A percentile compares a stretch with the other conserved stretches of the same genome.
These are phyloP conservation scores for Limanda limanda DNA, from an alignment of 2,113 vertebrate species.

Conservation along the genomic window DNA sequence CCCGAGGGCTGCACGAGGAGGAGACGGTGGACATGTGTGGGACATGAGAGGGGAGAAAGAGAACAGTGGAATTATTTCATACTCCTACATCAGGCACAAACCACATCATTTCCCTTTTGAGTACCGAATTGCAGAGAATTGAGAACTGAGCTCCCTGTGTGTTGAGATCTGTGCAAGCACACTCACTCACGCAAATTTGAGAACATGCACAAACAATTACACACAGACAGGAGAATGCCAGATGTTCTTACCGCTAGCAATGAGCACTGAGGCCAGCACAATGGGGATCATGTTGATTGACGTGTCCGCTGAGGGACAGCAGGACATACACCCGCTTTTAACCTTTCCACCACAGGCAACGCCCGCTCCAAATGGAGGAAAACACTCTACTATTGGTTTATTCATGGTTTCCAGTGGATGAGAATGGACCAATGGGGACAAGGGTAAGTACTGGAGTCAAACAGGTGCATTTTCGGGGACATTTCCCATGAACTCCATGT, in stretches of 20 bases:
- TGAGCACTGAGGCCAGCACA: slow-evolving; percentile 82
- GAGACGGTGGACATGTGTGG: slow-evolving; percentile 5
- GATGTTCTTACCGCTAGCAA: slow-evolving; percentile 83
- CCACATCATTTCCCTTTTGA: slow-evolving; percentile 6
- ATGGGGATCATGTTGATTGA: slow-evolving; percentile 82
- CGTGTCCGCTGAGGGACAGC: slow-evolving; percentile 68
- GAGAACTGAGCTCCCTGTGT: slow-evolving; percentile 1
- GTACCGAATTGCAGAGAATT: slow-evolving; percentile 1
- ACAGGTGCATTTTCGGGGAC: slow-evolving; percentile 71
- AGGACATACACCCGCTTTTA: slow-evolving; percentile 67
- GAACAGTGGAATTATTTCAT: background rate
- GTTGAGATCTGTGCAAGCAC: background rate
- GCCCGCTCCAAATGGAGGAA: slow-evolving; percentile 29
- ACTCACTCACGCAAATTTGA: slow-evolving; percentile 2
- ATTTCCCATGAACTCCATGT: slow-evolving; percentile 74
- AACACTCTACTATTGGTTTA: slow-evolving; percentile 58
- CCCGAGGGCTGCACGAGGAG: slow-evolving; percentile 79
- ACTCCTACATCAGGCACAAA: slow-evolving; percentile 13
- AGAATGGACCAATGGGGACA: slow-evolving; percentile 52
- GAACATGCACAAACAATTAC: slow-evolving; percentile 52
- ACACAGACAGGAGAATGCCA: slow-evolving; percentile 57
- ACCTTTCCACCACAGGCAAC: slow-evolving; percentile 59
- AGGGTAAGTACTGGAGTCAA: slow-evolving; percentile 8
- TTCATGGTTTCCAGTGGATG: background rate
- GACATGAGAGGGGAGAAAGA: background rate